These are phyloP conservation scores for Enteromius radiatus DNA, from an alignment of 2,797 vertebrate genomes.

Conservation along the genomic window DNA sequence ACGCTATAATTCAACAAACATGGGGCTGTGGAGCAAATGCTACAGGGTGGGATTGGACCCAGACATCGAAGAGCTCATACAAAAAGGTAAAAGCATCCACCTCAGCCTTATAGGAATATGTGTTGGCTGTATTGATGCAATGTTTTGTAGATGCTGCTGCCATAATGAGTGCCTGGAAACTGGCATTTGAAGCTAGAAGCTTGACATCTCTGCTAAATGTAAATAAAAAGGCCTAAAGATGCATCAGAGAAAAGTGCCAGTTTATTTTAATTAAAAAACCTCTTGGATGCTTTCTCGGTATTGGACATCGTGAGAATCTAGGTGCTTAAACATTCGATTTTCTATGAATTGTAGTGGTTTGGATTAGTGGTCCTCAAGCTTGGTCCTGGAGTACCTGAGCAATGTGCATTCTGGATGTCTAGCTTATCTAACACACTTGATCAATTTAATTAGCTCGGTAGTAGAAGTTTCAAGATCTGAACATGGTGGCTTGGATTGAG, in stretches of 20 bases:
- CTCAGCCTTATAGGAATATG: neutral
- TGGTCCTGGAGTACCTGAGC: neutral
- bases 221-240: neutral
- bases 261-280: neutral
- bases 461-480: neutral
- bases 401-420: neutral
- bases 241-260: neutral
- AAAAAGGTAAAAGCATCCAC: conserved; percentile 77
- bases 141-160: neutral
- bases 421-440: neutral
- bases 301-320: neutral
- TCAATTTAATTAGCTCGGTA: neutral
- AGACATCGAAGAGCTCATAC: conserved; percentile 84
- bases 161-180: neutral
- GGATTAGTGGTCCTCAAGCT: neutral
- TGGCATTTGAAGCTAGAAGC: conserved; percentile 7
- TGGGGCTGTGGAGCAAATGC: conserved; percentile 89
- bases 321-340: neutral
- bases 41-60: conserved; percentile 84
- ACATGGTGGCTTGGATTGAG: neutral
- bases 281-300: neutral
- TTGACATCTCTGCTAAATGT: neutral
- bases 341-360: conserved; percentile 1
- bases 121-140: neutral
- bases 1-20: conserved; percentile 88